phyloP scores from a whole-genome alignment of 1,140 invertebrate species.

The Leptoteleia sp. region DNA sequence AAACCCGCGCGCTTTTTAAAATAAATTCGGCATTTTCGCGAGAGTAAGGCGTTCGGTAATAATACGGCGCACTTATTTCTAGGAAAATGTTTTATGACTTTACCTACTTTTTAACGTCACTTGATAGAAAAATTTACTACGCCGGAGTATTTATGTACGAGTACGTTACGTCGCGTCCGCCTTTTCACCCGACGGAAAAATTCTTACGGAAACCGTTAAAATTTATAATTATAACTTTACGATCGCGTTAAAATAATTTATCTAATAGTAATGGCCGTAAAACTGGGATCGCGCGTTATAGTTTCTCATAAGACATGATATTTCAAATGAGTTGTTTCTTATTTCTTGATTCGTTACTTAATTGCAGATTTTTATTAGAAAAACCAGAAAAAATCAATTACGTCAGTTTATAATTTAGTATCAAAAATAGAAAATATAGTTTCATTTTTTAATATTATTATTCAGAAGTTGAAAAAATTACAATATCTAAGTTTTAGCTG shows the following conservation, averaged over 20 bases:
- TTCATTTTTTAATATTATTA: too few relatives aligned
- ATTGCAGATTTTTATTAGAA: too few relatives aligned
- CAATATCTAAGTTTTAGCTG: too few relatives aligned
- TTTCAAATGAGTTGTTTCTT: too few relatives aligned
- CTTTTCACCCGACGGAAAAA: conserved; percentile 20
- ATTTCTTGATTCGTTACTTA: too few relatives aligned
- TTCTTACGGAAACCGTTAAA: conserved; percentile 27
- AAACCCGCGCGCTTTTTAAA: conserved; percentile 15
- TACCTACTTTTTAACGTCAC: conserved; percentile 61
- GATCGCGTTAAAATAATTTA: conserved; percentile 50
- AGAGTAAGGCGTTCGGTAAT: conserved; percentile 50
- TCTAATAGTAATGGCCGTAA: conserved; percentile 34
- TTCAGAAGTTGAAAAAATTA: too few relatives aligned
- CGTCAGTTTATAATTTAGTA: too few relatives aligned
- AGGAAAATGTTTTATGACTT: conserved; percentile 60
- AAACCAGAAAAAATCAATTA: too few relatives aligned
- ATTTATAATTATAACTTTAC: conserved; percentile 60
- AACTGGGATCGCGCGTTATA: conserved; percentile 21
- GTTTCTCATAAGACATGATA: conserved; percentile 15
- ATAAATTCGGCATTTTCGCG: conserved; percentile 52
- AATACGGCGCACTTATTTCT: conserved; percentile 58
- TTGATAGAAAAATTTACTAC: conserved; percentile 64
- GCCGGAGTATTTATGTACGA: conserved; percentile 27
- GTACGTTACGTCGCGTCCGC: conserved; percentile 5
- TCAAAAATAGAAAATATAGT: too few relatives aligned